Evolutionary conservation across 2,888 invertebrate species (phyloP), one percentile per base, ranked within the genome.

Genomic region (Lasioglossum zephyrum): DNA sequence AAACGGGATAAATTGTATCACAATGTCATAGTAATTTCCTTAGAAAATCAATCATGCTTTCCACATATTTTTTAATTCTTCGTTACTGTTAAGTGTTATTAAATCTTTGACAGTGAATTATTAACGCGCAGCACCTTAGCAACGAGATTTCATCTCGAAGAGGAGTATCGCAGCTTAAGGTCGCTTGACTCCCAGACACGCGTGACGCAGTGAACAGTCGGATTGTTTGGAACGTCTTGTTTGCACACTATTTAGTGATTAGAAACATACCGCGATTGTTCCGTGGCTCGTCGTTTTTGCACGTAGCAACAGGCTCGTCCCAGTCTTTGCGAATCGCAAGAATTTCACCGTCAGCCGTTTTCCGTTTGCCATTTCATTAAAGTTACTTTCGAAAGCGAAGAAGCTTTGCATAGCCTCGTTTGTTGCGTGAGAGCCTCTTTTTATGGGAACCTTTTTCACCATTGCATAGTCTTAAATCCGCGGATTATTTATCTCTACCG

Each of bases 381-480:
- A 70, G 44, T 44, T 47, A 72, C 85, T 85, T 85, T 86, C 86
- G 80, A 86, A 81, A 86, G 85, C 70, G 75, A 81, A 31, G 80
- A 77, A 84, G 77, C 77, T 77, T 80, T 63, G 82, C 72, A 73
- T 63, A 66, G 66, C 66, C 16, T 66, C 36, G 36, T 66, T 66
- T 9, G 36, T 36, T 66, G 18, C 36, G 66, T 22, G 66, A 66
- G 66, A 66, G 66, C 36, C 66, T 66, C 66, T 36, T 36, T 31
- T 66, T 36, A 66, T 22, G 18, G 36, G 16, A 66, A 36, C 16
- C 66, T 66, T 66, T 66, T 36, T 66, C 31, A 66, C 3, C 31
- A 36, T 36, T 26, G 26, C 26, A 26, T n/a, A 26, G 13, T 60
- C 60, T 60, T 26, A 5, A 60, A 60, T 60, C 16, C 63, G 0